Percentiles rank a stretch among this genome's conserved stretches.
Conservation (phyloP, 2,888 invertebrate genomes). For the Ephialtes manifestator region DNA sequence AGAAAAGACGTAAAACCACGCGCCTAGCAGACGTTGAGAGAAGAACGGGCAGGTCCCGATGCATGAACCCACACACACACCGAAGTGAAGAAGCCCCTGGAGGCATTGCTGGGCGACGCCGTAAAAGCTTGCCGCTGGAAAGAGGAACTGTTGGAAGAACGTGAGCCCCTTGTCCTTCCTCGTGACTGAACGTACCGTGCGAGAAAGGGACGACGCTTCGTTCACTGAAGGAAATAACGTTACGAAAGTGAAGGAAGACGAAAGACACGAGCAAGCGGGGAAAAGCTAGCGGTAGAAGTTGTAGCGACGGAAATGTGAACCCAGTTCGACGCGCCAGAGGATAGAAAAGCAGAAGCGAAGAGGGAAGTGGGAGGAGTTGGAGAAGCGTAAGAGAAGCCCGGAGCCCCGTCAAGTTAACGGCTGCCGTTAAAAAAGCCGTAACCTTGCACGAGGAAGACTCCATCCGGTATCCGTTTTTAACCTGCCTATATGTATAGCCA, state of each 20-base stretch:
- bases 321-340: constrained; percentile 20
- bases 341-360: constrained; percentile 37
- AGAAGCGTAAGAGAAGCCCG: constrained; percentile 26
- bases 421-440: constrained; percentile 69
- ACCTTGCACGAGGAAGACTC: constrained; percentile 50
- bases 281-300: constrained; percentile 7
- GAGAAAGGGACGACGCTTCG: constrained; percentile 16
- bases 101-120: constrained; percentile 53
- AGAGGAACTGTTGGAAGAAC: constrained; percentile 41
- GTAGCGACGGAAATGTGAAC: constrained; percentile 28
- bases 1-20: constrained; percentile 60
- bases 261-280: not conserved
- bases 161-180: constrained; percentile 48
- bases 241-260: constrained; percentile 40
- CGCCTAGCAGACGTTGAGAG: constrained; percentile 27
- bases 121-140: constrained; percentile 55
- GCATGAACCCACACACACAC: constrained; percentile 13
- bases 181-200: constrained; percentile 1
- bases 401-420: constrained; percentile 64
- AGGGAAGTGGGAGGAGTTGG: not conserved
- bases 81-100: constrained; percentile 43
- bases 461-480: constrained; percentile 53
- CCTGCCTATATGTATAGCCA: not conserved
- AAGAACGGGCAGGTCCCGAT: constrained; percentile 30
- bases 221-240: constrained; percentile 57